A percentile compares a stretch with the other conserved stretches of the same genome.
phyloP scores from a whole-genome alignment of 1,140 invertebrate genomes.

The Halotydeus destructor region DNA sequence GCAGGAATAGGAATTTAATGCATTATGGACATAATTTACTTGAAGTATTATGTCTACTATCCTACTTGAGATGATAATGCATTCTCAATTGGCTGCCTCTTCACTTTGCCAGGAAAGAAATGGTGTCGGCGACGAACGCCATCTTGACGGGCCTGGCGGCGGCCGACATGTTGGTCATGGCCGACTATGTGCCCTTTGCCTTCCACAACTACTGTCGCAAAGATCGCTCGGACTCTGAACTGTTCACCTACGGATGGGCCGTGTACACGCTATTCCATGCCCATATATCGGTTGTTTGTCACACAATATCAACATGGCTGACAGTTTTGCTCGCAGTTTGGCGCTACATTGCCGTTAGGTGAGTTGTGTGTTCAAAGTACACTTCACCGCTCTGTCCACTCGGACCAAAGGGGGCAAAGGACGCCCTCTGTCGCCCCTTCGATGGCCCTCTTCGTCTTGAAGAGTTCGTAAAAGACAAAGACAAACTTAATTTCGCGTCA shows the following conservation, averaged over 20 bases:
- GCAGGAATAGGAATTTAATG: too few relatives aligned
- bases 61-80: too few relatives aligned
- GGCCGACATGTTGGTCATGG: slow-evolving; percentile 63
- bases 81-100: too few relatives aligned
- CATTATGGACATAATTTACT: too few relatives aligned
- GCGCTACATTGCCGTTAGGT: slow-evolving; percentile 60
- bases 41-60: too few relatives aligned
- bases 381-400: too few relatives aligned
- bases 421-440: too few relatives aligned
- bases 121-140: slow-evolving; percentile 59
- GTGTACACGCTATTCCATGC: slow-evolving; percentile 33
- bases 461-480: too few relatives aligned
- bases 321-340: slow-evolving; percentile 77
- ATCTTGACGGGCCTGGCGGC: slow-evolving; percentile 61
- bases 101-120: slow-evolving; percentile 49
- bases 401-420: too few relatives aligned
- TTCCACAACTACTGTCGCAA: slow-evolving; percentile 41
- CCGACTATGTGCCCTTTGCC: slow-evolving; percentile 62
- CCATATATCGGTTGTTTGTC: slow-evolving; percentile 53
- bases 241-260: slow-evolving; percentile 50
- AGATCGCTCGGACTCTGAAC: slow-evolving; percentile 24
- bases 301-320: slow-evolving; percentile 78
- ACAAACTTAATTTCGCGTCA: too few relatives aligned
- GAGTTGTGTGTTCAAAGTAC: not conserved
- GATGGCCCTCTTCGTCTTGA: too few relatives aligned